Conservation (phyloP, 2,888 invertebrate species). For the Drosophila anceps region DNA sequence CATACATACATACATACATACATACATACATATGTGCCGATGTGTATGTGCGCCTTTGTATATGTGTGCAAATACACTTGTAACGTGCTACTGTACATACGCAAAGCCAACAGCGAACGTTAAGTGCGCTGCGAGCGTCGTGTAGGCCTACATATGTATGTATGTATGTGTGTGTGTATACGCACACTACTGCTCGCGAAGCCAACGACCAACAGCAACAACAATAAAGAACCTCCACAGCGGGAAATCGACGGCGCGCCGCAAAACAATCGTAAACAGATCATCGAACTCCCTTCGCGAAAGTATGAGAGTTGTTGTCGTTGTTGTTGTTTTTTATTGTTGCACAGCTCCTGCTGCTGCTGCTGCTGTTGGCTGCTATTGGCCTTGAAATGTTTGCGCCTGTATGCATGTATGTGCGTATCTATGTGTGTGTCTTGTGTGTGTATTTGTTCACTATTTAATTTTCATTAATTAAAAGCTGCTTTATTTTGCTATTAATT, state of each 20-base stretch:
- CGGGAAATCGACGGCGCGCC: conserved; percentile 41
- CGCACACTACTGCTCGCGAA: conserved; percentile 41
- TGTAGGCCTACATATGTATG: conserved; percentile 39
- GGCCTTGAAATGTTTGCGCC: conserved; percentile 67
- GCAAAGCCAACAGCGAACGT: conserved; percentile 41
- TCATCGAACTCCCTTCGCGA: conserved; percentile 81
- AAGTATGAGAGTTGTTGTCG: conserved; percentile 22
- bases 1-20: neutral
- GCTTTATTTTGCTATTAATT: conserved; percentile 63
- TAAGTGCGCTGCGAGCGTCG: conserved; percentile 32
- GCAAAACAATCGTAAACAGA: conserved; percentile 83
- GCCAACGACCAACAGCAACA: conserved; percentile 67
- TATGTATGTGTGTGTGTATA: neutral
- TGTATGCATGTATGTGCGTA: conserved; percentile 7
- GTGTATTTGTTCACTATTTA: conserved; percentile 55
- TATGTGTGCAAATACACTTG: conserved; percentile 71
- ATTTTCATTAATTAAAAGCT: conserved; percentile 75
- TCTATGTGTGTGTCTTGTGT: no score
- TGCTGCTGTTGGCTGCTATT: conserved; percentile 32
- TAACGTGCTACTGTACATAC: conserved; percentile 78
- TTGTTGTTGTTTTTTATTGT: conserved; percentile 23
- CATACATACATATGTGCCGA: neutral
- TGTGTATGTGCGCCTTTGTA: conserved; percentile 19
- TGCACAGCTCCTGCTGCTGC: conserved; percentile 24
- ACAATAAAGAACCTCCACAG: conserved; percentile 32